A percentile compares a stretch with the other conserved stretches of the same genome.
Evolutionary conservation across 2,113 vertebrate species (phyloP).

Genomic region (Scopus umbretta): DNA sequence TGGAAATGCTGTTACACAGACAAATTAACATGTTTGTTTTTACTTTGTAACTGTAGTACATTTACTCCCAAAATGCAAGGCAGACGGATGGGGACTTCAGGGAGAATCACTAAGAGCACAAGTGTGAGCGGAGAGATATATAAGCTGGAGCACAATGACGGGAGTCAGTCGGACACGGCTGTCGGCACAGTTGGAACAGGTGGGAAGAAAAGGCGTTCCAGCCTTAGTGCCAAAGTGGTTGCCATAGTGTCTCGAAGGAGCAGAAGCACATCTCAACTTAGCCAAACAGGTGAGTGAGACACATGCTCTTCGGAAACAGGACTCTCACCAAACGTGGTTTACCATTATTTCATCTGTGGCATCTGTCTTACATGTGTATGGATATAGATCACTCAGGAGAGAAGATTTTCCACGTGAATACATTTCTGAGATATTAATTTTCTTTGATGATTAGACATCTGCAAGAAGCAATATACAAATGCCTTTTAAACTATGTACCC

Average conservation of each 20-base stretch:
- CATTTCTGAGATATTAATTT: background rate
- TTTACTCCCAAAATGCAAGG: conserved; percentile 86
- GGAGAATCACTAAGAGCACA: conserved; percentile 95
- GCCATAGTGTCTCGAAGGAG: conserved; percentile 91
- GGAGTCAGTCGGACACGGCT: conserved; percentile 97
- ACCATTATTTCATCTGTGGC: background rate
- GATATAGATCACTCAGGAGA: background rate
- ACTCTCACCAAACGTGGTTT: background rate
- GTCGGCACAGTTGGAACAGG: conserved; percentile 88
- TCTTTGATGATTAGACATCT: background rate
- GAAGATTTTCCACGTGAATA: background rate
- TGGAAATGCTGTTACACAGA: conserved; percentile 6
- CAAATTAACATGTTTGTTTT: conserved; percentile 75
- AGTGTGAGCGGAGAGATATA: conserved; percentile 96
- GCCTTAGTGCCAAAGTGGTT: conserved; percentile 92
- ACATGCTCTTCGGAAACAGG: background rate
- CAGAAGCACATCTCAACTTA: conserved; percentile 96
- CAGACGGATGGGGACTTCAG: conserved; percentile 87
- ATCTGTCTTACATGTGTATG: background rate
- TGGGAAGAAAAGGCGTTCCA: conserved; percentile 93
- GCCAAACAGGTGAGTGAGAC: conserved; percentile 87
- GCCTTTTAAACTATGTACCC: background rate
- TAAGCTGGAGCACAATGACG: conserved; percentile 90
- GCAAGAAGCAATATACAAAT: background rate
- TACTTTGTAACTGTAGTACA: conserved; percentile 80